Evolutionary conservation across 2,888 invertebrate genomes (phyloP), one percentile per base, ranked within the genome.

Genomic region (Tholera decimalis): DNA sequence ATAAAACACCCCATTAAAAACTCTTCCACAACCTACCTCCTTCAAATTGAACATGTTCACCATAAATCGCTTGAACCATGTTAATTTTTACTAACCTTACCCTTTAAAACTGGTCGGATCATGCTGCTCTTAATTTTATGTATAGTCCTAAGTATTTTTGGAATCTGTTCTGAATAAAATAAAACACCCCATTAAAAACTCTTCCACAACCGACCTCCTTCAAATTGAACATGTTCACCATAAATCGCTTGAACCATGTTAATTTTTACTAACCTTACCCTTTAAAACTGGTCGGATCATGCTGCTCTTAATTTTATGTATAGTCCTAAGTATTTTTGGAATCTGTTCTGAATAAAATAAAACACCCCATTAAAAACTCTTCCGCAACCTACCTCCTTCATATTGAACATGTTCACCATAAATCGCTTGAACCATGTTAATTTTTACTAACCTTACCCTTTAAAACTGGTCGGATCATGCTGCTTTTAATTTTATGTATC

Each of bases 401-500:
- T 72, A 71, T 56, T 65, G n/a, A 18, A 60, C 43, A 49, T 56
- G 58, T 55, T 69, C 43, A 18, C 39, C 26, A 33, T 64, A 67
- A 63, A 47, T 54, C 28, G 30, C 37, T 71, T 39, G 26, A 51
- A 58, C 46, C 18, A 54, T 49, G 44, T 66, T 18, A 65, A 65
- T 63, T 67, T 56, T 46, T 56, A 47, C 63, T 62, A 66, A 51
- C 60, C 63, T 77, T 77, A 66, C 53, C 68, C 68, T 75, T 79
- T 67, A 56, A 67, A 75, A 62, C 44, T 39, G 11, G 58, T 63
- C 50, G 57, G 33, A 28, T 65, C 28, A 61, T 39, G 71, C 49
- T 28, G 61, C 54, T 67, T 66, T 53, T 66, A 70, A 53, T 57
- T 28, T 28, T 41, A 61, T 53, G 39, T 60, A 56, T 56, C 37